These are phyloP conservation scores for Hippoglossus stenolepis DNA, from an alignment of 2,113 vertebrate species.

Conservation along the genomic window DNA sequence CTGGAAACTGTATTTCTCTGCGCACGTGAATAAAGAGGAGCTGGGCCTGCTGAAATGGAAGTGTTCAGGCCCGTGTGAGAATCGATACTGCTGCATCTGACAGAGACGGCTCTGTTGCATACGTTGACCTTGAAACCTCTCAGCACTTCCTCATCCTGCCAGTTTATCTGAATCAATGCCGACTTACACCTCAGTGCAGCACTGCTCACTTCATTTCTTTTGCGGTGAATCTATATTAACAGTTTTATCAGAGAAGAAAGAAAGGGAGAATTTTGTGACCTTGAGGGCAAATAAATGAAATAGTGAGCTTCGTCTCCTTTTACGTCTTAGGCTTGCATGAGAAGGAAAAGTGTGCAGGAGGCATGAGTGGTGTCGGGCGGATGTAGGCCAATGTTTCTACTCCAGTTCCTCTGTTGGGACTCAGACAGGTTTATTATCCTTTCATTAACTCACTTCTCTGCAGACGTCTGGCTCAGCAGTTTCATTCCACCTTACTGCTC, in stretches of 20 bases:
- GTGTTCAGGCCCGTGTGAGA: background rate
- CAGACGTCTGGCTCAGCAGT: background rate
- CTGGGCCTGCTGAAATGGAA: background rate
- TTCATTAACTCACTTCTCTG: conserved; percentile 27
- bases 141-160: conserved; percentile 17
- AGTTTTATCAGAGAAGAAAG: background rate
- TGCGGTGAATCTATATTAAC: conserved; percentile 1
- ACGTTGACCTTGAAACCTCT: conserved; percentile 60
- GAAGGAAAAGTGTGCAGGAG: conserved; percentile 16
- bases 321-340: conserved; percentile 17
- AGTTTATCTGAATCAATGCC: conserved; percentile 28
- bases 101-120: background rate
- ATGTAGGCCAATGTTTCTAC: conserved; percentile 76
- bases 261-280: conserved; percentile 26
- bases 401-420: conserved; percentile 52
- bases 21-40: background rate
- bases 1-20: too few species aligned
- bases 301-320: conserved; percentile 8
- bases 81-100: conserved; percentile 30
- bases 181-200: conserved; percentile 1
- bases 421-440: conserved; percentile 52
- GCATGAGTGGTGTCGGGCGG: conserved; percentile 6
- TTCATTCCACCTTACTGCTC: background rate
- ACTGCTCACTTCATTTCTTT: background rate
- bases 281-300: conserved; percentile 26